Percentiles rank a stretch among this genome's conserved stretches.
Conservation (phyloP, 2,113 vertebrate species). For the Rhadina sibilatrix region DNA sequence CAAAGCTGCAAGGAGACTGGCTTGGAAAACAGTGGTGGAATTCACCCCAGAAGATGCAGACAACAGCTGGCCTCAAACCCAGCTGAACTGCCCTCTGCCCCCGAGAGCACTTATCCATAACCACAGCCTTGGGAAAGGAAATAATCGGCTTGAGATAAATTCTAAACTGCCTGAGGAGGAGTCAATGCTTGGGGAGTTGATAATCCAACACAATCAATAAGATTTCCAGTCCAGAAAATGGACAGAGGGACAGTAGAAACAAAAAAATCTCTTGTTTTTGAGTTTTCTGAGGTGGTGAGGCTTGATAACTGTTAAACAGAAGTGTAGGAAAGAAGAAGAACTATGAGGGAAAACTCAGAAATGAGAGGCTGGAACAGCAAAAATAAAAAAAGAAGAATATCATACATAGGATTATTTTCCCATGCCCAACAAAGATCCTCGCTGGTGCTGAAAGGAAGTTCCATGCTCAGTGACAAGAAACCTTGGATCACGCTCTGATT, state of each 20-base stretch:
- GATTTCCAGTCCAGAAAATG: neutral
- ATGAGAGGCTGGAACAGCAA: neutral
- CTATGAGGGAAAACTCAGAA: neutral
- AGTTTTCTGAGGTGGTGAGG: neutral
- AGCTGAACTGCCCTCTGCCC: neutral
- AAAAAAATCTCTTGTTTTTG: neutral
- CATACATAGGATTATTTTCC: neutral
- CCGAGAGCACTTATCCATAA: neutral
- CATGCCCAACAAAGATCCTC: neutral
- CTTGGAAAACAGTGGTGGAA: neutral
- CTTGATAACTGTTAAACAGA: neutral
- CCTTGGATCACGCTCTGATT: neutral
- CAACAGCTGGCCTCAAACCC: neutral
- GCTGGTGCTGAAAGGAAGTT: neutral
- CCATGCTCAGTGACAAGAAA: neutral
- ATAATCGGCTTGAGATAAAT: neutral
- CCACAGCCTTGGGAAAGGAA: neutral
- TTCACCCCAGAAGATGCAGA: neutral
- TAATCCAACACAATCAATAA: neutral
- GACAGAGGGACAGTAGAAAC: neutral
- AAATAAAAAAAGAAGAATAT: neutral
- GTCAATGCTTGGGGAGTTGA: neutral
- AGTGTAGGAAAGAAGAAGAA: neutral
- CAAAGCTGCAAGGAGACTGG: neutral
- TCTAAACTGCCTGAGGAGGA: neutral